These are phyloP conservation scores for Coendou prehensilis DNA, from an alignment of 2,797 vertebrate genomes.

Conservation along the genomic window DNA sequence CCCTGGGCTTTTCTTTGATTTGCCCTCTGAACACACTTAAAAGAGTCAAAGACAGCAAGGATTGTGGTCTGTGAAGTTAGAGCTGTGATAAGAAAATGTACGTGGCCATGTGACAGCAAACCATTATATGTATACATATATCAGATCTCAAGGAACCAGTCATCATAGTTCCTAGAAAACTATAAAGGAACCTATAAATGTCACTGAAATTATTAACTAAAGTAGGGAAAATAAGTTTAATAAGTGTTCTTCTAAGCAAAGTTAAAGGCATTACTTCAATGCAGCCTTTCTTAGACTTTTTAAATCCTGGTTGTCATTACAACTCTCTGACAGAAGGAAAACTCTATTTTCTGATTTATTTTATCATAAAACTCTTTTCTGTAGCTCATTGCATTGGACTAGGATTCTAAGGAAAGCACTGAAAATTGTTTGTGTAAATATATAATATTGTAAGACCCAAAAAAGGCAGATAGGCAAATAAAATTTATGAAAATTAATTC, in stretches of 20 bases:
- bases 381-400: not conserved
- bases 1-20: not conserved
- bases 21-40: not conserved
- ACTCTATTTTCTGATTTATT: conserved; percentile 16
- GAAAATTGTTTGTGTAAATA: not conserved
- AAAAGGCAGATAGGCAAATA: not conserved
- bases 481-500: not conserved
- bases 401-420: not conserved
- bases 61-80: not conserved
- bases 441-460: not conserved
- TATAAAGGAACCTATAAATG: not conserved
- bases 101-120: no score
- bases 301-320: not conserved
- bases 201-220: not conserved
- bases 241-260: not conserved
- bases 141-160: not conserved
- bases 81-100: not conserved
- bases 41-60: not conserved
- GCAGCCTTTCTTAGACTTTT: not conserved
- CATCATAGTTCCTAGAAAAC: not conserved
- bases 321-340: not conserved
- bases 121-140: not conserved
- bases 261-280: not conserved
- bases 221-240: not conserved
- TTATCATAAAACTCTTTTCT: conserved; percentile 3